Conservation (phyloP, 1,140 invertebrate genomes). For the Macrosteles quadrilineatus region DNA sequence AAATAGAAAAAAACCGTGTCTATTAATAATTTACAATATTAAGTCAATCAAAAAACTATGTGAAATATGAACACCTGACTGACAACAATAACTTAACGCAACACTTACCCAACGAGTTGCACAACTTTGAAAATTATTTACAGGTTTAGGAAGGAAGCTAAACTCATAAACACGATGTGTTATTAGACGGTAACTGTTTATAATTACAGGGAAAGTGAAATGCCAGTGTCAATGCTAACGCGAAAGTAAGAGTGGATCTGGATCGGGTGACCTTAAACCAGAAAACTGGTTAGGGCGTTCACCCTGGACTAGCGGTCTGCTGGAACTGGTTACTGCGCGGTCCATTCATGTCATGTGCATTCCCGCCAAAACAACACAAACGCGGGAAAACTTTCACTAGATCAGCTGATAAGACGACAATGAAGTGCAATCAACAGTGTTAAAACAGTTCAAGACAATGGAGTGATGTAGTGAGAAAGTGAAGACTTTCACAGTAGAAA, state of each 20-base stretch:
- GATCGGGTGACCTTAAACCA: slow-evolving; percentile 19
- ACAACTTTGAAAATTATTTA: neutral
- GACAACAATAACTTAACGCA: no score
- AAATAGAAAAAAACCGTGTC: no score
- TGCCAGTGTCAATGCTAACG: slow-evolving; percentile 22
- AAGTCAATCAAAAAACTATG: no score
- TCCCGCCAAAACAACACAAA: neutral
- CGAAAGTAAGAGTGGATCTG: slow-evolving; percentile 20
- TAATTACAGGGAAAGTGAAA: neutral
- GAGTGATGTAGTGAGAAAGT: no score
- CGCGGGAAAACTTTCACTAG: neutral
- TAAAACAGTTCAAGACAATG: neutral
- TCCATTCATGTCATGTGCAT: neutral
- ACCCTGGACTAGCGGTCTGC: neutral
- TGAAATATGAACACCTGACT: no score
- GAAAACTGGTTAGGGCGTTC: neutral
- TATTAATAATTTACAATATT: no score
- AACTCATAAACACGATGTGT: neutral
- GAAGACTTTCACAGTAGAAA: no score
- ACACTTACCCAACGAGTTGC: neutral
- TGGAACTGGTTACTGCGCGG: slow-evolving; percentile 1
- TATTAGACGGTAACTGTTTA: neutral
- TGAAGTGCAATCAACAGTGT: neutral
- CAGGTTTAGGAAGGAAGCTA: neutral
- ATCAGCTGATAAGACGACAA: neutral